Evolutionary conservation across 2,888 invertebrate species (phyloP).

Genomic region (Endomychus coccineus): DNA sequence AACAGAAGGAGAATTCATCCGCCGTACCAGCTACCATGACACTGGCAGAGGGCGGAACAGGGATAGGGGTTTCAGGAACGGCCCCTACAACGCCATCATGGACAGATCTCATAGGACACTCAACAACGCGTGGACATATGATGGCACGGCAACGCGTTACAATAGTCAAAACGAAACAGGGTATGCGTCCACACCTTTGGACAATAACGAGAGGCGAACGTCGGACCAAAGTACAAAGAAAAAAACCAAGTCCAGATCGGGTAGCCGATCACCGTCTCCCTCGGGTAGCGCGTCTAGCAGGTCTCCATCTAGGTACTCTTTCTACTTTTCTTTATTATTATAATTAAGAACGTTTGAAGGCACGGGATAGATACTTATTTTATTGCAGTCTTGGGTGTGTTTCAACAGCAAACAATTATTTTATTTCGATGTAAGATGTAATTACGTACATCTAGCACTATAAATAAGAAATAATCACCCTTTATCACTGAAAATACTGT

Average conservation of each 20-base stretch:
- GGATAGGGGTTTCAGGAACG: conserved; percentile 45
- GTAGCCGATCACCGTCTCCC: conserved; percentile 49
- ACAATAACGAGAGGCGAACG: conserved; percentile 28
- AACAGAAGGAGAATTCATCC: conserved; percentile 26
- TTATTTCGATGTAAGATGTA: no score
- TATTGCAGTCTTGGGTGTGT: not conserved
- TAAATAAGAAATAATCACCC: no score
- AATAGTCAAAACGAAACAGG: conserved; percentile 39
- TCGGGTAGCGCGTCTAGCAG: conserved; percentile 50
- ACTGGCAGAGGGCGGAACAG: conserved; percentile 40
- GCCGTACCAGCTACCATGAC: conserved; percentile 41
- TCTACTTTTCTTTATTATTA: not conserved
- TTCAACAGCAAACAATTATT: no score
- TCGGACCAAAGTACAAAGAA: conserved; percentile 34
- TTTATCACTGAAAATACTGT: no score
- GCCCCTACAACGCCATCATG: conserved; percentile 41
- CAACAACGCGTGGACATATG: conserved; percentile 35
- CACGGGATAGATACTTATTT: not conserved
- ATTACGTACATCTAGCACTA: no score
- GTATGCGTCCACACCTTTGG: conserved; percentile 40
- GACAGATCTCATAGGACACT: conserved; percentile 31
- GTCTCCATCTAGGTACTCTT: conserved; percentile 44
- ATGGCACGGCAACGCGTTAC: conserved; percentile 46
- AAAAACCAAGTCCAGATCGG: conserved; percentile 44
- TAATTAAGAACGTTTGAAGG: no score